phyloP scores from a whole-genome alignment of 2,797 vertebrate species.

The Argyrosomus regius region DNA sequence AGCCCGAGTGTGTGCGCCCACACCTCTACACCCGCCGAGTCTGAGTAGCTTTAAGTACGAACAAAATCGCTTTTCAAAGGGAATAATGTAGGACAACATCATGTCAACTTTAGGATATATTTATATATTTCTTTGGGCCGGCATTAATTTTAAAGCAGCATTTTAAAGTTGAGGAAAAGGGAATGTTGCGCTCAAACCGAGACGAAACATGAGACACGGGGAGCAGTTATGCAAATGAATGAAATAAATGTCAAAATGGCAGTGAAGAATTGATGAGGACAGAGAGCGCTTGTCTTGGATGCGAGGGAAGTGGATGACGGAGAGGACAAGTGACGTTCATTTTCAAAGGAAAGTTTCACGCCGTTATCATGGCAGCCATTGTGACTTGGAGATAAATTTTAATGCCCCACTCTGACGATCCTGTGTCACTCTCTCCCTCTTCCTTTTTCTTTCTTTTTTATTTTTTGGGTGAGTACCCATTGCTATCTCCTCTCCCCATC shows the following conservation, averaged over 20 bases:
- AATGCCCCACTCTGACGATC: conserved; percentile 93
- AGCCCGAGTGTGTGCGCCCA: conserved; percentile 48
- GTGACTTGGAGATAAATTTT: conserved; percentile 95
- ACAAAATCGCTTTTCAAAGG: conserved; percentile 86
- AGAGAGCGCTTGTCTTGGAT: conserved; percentile 82
- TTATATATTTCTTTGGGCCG: conserved; percentile 80
- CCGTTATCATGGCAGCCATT: conserved; percentile 87
- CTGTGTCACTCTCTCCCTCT: conserved; percentile 88
- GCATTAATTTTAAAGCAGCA: conserved; percentile 82
- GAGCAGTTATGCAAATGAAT: conserved; percentile 84
- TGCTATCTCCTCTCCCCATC: conserved; percentile 66
- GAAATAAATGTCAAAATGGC: conserved; percentile 81
- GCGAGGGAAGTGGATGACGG: conserved; percentile 72
- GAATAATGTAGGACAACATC: conserved; percentile 86
- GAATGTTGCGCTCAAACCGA: conserved; percentile 68
- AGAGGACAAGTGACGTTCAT: conserved; percentile 84
- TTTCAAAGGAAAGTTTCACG: conserved; percentile 91
- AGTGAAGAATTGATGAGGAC: conserved; percentile 90
- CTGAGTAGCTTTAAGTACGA: conserved; percentile 75
- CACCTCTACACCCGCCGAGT: conserved; percentile 60
- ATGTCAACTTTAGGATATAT: conserved; percentile 81
- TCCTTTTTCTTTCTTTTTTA: conserved; percentile 48
- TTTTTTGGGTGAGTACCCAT: conserved; percentile 83
- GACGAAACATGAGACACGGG: conserved; percentile 66
- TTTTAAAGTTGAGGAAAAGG: conserved; percentile 78